Base-by-base conservation (phyloP, 2,888 invertebrate genomes). In the Drosophila monieri region DNA sequence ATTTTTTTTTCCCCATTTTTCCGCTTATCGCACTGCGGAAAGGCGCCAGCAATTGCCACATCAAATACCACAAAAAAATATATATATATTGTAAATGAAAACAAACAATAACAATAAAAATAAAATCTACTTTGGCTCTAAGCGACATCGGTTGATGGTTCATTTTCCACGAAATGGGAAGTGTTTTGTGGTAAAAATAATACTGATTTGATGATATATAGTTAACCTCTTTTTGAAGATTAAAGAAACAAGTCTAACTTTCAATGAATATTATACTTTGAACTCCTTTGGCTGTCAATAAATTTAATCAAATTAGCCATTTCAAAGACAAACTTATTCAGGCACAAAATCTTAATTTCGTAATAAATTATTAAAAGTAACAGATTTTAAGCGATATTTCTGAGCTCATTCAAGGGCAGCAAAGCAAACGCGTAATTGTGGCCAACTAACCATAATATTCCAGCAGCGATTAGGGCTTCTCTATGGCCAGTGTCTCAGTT, bases 1-100 rank as follows among this genome's bases (percentile, higher is more conserved):
- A 3, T 23, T 12, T 39, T 57, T 51, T 18, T 59, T 58, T 43
- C n/a, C 47, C 47, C 39, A 30, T 35, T 43, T 27, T 21, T 21
- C 48, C 57, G 61, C 64, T 59, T 71, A 64, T 65, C 72, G 47
- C 37, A 6, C 23, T 48, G 41, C 55, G 61, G 66, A 64, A 54
- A 58, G 61, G 67, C 73, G 67, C 51, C 47, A 37, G 67, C 27
- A 85, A 85, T 62, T 62, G 78, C 76, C 78, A 65, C 78, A 77
- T 61, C 70, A 60, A 70, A 25, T 53, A 32, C 37, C 35, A 23
- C 37, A 35, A 25, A 12, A 53, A 27, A 35, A 35, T 32, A 35
- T 35, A 14, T 35, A 35, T 35, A n/a, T 27, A 27, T 27, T 27
- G 3, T 35, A 18, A 6, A 25, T 25, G 39, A 46, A 32, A 56